Evolutionary conservation across 2,797 vertebrate species (phyloP).

Genomic region (Netta rufina): DNA sequence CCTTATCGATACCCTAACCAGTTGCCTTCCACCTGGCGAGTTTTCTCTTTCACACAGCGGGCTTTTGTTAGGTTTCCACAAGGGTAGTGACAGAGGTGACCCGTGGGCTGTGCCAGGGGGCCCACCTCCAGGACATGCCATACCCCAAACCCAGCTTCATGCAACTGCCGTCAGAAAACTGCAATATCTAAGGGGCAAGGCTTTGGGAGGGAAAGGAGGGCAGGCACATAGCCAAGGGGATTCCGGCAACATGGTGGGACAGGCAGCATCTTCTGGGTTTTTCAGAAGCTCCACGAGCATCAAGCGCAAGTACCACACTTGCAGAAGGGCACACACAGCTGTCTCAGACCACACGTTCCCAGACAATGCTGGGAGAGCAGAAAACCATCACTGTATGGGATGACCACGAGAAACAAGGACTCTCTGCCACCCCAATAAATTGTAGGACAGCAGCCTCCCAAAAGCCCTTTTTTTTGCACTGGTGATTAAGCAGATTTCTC

Average conservation of each 20-base stretch:
- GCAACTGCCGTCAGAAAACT: background rate
- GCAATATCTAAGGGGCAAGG: background rate
- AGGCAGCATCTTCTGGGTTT: background rate
- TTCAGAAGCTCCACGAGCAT: background rate
- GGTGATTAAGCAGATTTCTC: background rate
- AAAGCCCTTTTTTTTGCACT: background rate
- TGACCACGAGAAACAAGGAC: background rate
- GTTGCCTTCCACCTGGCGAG: background rate
- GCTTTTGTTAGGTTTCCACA: background rate
- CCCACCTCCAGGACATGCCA: background rate
- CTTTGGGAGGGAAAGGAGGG: background rate
- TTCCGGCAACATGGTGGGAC: background rate
- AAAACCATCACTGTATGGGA: background rate
- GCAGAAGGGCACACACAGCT: accelerated
- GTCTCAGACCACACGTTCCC: background rate
- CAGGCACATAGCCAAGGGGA: background rate
- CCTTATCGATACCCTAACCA: background rate
- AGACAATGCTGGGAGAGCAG: accelerated
- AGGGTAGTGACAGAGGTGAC: background rate
- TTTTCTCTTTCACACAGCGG: background rate
- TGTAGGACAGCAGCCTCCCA: background rate
- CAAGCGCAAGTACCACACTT: background rate
- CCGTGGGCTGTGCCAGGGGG: background rate
- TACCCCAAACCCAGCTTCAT: background rate
- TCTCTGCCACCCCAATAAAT: background rate